phyloP scores from a whole-genome alignment of 2,113 vertebrate species.

The Pachyramphus minor region DNA sequence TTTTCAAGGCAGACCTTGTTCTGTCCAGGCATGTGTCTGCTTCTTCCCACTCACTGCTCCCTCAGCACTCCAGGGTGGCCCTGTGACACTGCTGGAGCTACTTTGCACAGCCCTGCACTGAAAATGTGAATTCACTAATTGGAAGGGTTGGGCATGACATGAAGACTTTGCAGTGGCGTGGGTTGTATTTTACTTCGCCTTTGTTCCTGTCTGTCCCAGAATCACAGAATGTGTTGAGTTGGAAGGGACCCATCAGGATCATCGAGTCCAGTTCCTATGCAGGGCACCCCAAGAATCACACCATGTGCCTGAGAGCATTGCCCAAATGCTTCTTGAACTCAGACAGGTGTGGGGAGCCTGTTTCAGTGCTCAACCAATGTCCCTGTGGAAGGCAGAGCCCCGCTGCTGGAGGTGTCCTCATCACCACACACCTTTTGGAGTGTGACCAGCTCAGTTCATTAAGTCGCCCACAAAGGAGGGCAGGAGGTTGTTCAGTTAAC shows the following conservation, averaged over 20 bases:
- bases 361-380: background rate
- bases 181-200: background rate
- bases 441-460: background rate
- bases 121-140: background rate
- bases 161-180: background rate
- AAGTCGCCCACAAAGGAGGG: background rate
- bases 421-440: background rate
- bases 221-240: background rate
- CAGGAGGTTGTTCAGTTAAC: background rate
- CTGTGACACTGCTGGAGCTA: background rate
- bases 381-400: background rate
- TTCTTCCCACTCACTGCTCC: background rate
- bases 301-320: background rate
- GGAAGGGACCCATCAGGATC: background rate
- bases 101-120: background rate
- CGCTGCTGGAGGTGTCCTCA: background rate
- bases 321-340: background rate
- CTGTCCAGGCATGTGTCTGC: rapidly evolving
- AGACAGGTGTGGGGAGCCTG: background rate
- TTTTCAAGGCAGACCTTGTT: background rate
- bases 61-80: background rate
- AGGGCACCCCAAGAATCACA: background rate
- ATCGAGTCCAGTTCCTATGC: background rate
- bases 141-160: background rate
- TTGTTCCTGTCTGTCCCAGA: background rate